Base-by-base conservation (phyloP, 2,888 invertebrate genomes). In the Trilocha varians region DNA sequence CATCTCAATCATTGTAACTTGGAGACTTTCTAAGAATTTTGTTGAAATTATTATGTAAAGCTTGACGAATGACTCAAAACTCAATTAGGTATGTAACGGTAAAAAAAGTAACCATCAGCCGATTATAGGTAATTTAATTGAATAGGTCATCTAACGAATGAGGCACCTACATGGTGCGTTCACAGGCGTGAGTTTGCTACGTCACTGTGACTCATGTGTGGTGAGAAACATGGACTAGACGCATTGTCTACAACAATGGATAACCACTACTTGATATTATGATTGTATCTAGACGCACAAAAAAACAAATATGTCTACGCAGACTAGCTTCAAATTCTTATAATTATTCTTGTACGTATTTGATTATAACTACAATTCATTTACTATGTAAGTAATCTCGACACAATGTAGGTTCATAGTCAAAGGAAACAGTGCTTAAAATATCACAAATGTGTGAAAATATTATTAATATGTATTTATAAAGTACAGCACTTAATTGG, bases 161-260 rank as follows among this genome's bases (percentile, higher is more conserved):
- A 60, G 53, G 60, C 55, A 64, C 65, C 58, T 64, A 70, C 66
- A 65, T 65, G 65, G 65, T 61, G 62, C 64, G 65, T 65, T 34
- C 38, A 42, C 32, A 65, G 62, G 64, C 65, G 62, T 69, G 62
- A 67, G 64, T 59, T 57, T 58, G 57, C 65, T 66, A 70, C 69
- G 70, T 75, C 71, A 74, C 61, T 57, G 53, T 80, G 78, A 83
- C 65, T 80, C 78, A 83, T 63, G 52, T 63, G 62, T 69, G 67
- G 62, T 75, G 74, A 69, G 78, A 77, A 74, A 68, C 67, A 57
- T 76, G 65, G 67, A 65, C 72, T 71, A 80, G 79, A 80, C 80
- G 69, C 66, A 76, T 77, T 75, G 78, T 83, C 75, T 78, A 75
- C 72, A 77, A 77, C 77, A 83, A 82, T 78, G 72, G 73, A 72